Percentiles rank a stretch among this genome's conserved stretches.
Evolutionary conservation across 2,113 vertebrate genomes (phyloP).

Genomic region (Ovibos moschatus): DNA sequence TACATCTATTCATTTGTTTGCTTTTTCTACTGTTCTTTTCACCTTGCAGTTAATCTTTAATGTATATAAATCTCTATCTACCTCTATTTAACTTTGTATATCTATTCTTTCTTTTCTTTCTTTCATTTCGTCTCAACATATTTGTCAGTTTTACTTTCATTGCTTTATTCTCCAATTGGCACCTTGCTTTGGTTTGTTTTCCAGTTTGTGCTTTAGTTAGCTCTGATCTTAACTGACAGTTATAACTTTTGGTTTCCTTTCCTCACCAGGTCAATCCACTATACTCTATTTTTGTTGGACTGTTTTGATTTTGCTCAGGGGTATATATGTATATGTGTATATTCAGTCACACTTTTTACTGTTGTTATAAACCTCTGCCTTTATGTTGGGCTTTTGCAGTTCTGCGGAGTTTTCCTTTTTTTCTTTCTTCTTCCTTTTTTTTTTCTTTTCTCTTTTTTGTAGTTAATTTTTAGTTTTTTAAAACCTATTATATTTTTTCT

Average conservation of each 20-base stretch:
- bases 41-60: not conserved
- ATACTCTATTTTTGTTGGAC: not conserved
- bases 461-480: not conserved
- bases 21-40: not conserved
- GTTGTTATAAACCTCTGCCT: not conserved
- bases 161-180: not conserved
- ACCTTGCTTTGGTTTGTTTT: not conserved
- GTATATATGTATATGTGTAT: not conserved
- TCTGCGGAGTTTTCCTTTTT: not conserved
- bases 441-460: not conserved
- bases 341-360: not conserved
- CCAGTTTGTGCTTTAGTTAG: not conserved
- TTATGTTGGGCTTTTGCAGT: not conserved
- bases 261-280: not conserved
- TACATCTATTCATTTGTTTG: not conserved
- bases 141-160: not conserved
- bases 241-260: not conserved
- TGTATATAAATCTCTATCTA: not conserved
- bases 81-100: not conserved
- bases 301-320: not conserved
- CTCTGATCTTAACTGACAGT: not conserved
- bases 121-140: not conserved
- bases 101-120: not conserved
- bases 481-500: not conserved
- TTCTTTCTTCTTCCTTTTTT: not conserved